Evolutionary conservation across 2,888 invertebrate species (phyloP).

Genomic region (Caenorhabditis drosophilae): DNA sequence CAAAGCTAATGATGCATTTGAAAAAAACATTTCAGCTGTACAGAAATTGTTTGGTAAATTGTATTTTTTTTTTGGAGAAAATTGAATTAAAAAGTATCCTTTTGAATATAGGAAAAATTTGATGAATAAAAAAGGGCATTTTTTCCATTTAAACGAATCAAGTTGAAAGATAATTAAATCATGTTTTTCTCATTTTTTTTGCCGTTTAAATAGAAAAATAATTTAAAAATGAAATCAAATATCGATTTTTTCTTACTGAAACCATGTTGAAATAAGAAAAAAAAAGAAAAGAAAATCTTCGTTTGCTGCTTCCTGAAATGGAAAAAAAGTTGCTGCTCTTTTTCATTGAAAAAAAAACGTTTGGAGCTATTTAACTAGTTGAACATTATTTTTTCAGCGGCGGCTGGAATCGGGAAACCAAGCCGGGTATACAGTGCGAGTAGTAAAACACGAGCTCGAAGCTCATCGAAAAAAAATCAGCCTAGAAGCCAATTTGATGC

Average conservation of each 20-base stretch:
- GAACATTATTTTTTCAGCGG: too few species aligned
- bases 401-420: conserved; percentile 36
- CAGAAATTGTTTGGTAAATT: conserved; percentile 50
- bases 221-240: too few species aligned
- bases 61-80: not conserved
- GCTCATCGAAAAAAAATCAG: conserved; percentile 35
- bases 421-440: conserved; percentile 13
- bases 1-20: conserved; percentile 50
- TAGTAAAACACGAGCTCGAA: conserved; percentile 36
- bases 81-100: not conserved
- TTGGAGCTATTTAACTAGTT: too few species aligned
- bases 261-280: too few species aligned
- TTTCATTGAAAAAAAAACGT: conserved; percentile 4
- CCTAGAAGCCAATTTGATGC: conserved; percentile 49
- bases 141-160: too few species aligned
- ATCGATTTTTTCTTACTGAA: too few species aligned
- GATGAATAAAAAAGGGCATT: too few species aligned
- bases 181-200: not conserved
- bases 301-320: too few species aligned
- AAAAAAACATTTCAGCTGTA: conserved; percentile 49
- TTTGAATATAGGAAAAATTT: too few species aligned
- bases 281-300: too few species aligned
- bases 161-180: too few species aligned
- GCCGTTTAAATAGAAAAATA: not conserved
- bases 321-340: too few species aligned